phyloP scores from a whole-genome alignment of 2,113 vertebrate species.

The Drymodes brunneopygia region DNA sequence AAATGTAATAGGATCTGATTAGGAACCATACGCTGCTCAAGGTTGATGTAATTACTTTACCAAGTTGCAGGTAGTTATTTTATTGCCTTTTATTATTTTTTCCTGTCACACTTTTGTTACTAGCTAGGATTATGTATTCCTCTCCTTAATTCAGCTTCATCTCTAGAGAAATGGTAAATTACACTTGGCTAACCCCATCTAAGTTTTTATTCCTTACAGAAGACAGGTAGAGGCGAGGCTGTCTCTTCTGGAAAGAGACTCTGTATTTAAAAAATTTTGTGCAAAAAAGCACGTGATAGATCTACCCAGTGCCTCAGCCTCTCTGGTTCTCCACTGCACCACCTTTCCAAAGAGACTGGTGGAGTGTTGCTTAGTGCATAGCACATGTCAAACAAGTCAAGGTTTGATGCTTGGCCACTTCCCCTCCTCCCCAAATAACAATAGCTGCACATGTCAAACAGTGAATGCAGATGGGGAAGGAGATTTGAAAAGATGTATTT shows the following conservation, averaged over 20 bases:
- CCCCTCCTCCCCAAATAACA: not conserved
- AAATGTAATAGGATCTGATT: not conserved
- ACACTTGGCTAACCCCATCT: not conserved
- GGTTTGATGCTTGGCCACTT: not conserved
- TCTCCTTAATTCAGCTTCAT: not conserved
- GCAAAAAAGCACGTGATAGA: not conserved
- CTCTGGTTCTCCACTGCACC: not conserved
- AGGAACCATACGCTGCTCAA: not conserved
- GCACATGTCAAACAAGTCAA: rapidly evolving
- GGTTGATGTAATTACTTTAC: not conserved
- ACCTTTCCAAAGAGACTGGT: not conserved
- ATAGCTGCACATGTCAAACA: not conserved
- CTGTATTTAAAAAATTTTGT: not conserved
- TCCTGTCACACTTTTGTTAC: not conserved
- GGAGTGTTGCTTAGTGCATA: not conserved
- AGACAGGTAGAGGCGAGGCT: not conserved
- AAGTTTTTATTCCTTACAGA: not conserved
- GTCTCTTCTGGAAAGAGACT: not conserved
- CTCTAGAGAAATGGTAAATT: not conserved
- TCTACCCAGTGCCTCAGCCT: not conserved
- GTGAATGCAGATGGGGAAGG: not conserved
- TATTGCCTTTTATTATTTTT: not conserved
- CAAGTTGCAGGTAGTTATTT: not conserved
- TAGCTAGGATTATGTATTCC: not conserved
- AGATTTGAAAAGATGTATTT: rapidly evolving